Conservation (phyloP, 2,113 vertebrate genomes). For the Zootoca vivipara region DNA sequence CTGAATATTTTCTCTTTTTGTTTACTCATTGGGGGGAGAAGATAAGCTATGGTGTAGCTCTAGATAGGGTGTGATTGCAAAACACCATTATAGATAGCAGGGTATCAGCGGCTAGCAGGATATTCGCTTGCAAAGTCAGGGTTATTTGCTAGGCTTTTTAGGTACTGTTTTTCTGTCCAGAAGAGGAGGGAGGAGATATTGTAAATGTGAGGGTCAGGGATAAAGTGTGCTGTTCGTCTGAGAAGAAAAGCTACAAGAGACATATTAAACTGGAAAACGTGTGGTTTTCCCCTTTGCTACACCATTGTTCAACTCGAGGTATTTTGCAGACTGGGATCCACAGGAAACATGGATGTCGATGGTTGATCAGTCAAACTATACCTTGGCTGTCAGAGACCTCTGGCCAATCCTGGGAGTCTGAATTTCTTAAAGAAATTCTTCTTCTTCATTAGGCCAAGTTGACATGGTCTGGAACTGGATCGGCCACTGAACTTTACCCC, state of each 20-base stretch:
- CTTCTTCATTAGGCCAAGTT: neutral
- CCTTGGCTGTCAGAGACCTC: too few species aligned
- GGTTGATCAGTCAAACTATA: neutral
- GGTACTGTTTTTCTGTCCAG: neutral
- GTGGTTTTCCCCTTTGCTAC: neutral
- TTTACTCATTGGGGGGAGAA: neutral
- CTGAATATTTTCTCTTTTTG: slow-evolving; percentile 14
- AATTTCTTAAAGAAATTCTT: neutral
- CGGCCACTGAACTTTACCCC: neutral
- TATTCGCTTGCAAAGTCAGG: slow-evolving; percentile 11
- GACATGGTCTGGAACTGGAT: neutral
- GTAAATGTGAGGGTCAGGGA: neutral
- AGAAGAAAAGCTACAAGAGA: neutral
- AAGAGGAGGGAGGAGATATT: neutral
- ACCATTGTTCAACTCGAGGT: neutral
- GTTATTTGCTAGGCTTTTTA: slow-evolving; percentile 13
- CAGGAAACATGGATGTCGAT: neutral
- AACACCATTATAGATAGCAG: slow-evolving; percentile 32
- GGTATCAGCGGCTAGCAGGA: slow-evolving; percentile 18
- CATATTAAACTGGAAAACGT: neutral
- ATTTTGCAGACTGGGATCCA: neutral
- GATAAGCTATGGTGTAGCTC: neutral
- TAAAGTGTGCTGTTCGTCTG: neutral
- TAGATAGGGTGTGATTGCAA: slow-evolving; percentile 29
- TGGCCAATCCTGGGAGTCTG: too few species aligned